Conservation (phyloP, 2,888 invertebrate species). For the Fissipunctia ypsillon region DNA sequence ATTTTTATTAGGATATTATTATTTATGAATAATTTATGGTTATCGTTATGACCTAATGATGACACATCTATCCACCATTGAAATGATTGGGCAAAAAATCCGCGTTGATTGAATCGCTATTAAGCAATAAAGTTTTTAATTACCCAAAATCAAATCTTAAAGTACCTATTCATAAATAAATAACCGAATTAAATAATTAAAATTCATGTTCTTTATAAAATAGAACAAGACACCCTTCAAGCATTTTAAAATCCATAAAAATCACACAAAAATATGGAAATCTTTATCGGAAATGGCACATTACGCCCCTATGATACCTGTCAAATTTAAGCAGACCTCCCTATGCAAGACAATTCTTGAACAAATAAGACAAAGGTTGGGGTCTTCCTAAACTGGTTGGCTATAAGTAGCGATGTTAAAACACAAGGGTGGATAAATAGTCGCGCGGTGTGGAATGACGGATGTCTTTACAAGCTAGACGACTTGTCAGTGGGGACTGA, state of each 20-base stretch:
- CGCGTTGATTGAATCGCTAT: background rate
- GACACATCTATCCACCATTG: background rate
- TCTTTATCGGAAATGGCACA: slow-evolving; percentile 86
- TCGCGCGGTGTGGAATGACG: slow-evolving; percentile 84
- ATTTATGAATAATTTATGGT: background rate
- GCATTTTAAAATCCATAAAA: slow-evolving; percentile 65
- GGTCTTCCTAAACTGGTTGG: slow-evolving; percentile 70
- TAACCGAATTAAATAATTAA: background rate
- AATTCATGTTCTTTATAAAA: background rate
- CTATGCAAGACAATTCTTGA: slow-evolving; percentile 2
- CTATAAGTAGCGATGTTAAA: slow-evolving; percentile 76
- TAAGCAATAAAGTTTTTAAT: background rate
- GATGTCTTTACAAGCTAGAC: slow-evolving; percentile 88
- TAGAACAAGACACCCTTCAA: slow-evolving; percentile 18
- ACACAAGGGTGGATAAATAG: slow-evolving; percentile 81
- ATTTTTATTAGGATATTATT: slow-evolving; percentile 5
- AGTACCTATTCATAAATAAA: no score
- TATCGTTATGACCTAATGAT: background rate
- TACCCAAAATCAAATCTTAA: no score
- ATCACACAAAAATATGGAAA: slow-evolving; percentile 65
- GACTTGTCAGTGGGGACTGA: slow-evolving; percentile 82
- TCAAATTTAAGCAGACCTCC: slow-evolving; percentile 61
- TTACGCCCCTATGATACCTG: slow-evolving; percentile 76
- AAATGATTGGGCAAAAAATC: background rate
- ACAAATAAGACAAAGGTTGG: background rate